Base-by-base conservation (phyloP, 2,888 invertebrate genomes). In the Pharmacophagus antenor region DNA sequence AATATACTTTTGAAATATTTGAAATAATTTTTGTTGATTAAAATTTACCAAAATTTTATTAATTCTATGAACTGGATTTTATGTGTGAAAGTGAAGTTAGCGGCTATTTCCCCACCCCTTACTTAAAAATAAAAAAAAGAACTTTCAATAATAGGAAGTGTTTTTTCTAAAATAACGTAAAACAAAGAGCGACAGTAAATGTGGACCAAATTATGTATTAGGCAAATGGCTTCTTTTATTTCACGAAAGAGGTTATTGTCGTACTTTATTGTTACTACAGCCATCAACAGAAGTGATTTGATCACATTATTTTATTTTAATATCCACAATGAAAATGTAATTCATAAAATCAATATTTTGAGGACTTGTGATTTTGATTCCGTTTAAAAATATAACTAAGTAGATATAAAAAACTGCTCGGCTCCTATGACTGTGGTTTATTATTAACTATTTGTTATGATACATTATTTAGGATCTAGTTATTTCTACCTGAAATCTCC, bases 141-240 rank as follows among this genome's bases (percentile, higher is more conserved):
- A 42, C 18, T 44, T n/a, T 44, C 42, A 44, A 44, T 44, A 18
- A 44, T n/a, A 8, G 22, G 22, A 53, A 58, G 48, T 58, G 47
- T 8, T 22, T 37, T 37, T 37, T 15, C 21, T 10, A 42, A 27
- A 27, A 27, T 41, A 37, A 52, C 18, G n/a, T 15, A 21, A 53
- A 42, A 37, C 20, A 52, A 51, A 56, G 31, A 44, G 22, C 22
- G 12, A 22, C 37, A 22, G 50, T 60, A 55, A 60, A 50, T 51
- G 44, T 23, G 22, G 49, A 44, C 25, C 44, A 59, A 55, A 59
- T 48, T 37, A 25, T 10, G 22, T 60, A 55, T 55, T 55, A 49
- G 31, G 49, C 27, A 53, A 53, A 42, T 58, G 17, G 53, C 23
- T 42, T 37, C 47, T 53, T 58, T 48, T 47, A 53, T 58, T 47